Percentiles rank a stretch among this genome's conserved stretches.
Conservation (phyloP, 1,140 invertebrate genomes). For the Hyles vespertilio region DNA sequence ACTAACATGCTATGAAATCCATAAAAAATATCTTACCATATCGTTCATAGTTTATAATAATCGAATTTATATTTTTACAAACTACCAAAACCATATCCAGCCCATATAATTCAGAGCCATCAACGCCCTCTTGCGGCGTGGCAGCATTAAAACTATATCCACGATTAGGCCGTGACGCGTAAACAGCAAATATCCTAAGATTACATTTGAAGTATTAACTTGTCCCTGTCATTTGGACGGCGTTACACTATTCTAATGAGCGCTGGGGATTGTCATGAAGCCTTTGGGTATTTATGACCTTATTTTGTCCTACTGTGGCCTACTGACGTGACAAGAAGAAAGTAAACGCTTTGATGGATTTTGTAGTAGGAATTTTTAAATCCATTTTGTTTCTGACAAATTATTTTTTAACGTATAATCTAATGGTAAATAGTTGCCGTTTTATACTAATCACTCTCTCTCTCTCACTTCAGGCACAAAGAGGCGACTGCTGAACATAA, state of each 20-base stretch:
- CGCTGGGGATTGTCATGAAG: background rate
- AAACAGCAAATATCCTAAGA: slow-evolving; percentile 44
- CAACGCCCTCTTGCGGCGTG: slow-evolving; percentile 27
- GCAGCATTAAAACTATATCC: slow-evolving; percentile 47
- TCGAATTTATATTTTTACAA: background rate
- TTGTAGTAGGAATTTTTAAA: too few relatives aligned
- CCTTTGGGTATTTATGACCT: background rate
- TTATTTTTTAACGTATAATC: too few relatives aligned
- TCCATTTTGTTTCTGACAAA: too few relatives aligned
- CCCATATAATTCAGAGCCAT: slow-evolving; percentile 12
- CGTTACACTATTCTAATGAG: background rate
- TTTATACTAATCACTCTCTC: too few relatives aligned
- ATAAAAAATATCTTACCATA: too few relatives aligned
- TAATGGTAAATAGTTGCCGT: too few relatives aligned
- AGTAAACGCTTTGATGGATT: background rate
- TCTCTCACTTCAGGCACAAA: too few relatives aligned
- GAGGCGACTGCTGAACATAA: too few relatives aligned
- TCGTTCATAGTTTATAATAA: too few relatives aligned
- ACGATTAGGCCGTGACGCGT: slow-evolving; percentile 44
- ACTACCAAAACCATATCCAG: slow-evolving; percentile 22
- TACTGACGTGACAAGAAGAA: too few relatives aligned
- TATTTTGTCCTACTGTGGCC: too few relatives aligned
- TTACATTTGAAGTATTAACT: slow-evolving; percentile 48
- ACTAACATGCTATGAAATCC: too few relatives aligned
- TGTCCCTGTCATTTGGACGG: slow-evolving; percentile 14